Base-by-base conservation (phyloP, 2,888 invertebrate species). In the Cryptosula pallasiana region DNA sequence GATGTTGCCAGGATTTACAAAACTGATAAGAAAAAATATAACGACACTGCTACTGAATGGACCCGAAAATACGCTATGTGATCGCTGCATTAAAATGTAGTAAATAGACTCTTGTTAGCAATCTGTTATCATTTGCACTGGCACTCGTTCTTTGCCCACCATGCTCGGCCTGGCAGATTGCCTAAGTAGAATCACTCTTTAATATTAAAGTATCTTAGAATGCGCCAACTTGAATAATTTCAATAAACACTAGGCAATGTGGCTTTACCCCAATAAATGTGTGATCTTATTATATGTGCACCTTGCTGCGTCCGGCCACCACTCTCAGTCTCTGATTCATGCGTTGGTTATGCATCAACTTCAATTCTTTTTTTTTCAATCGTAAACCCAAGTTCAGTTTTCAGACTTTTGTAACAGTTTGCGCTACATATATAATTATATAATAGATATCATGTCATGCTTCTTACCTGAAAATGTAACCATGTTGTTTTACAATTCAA, bases 1-100 rank as follows among this genome's bases (percentile, higher is more conserved):
- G 96, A 97, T 91, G 97, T 97, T 88, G 96, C 96, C 88, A 94
- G 95, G 91, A 95, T 96, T 92, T 97, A 97, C 90, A 96, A 97
- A 91, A 95, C 95, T 81, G 96, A 97, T 89, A 91, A 95, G 89
- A 95, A 95, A 91, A 94, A 95, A 90, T 95, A 96, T 91, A 96
- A 96, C 91, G 95, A 96, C 90, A 89, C 95, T 90, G 96, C 96
- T 87, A 91, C 95, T 87, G 96, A 97, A 90, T 97, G 96, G 96
- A 96, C 96, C 88, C 92, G 95, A 90, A 96, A 96, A 90, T 96
- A 96, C 90, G 96, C 96, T 90, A 96, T 96, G 96, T 95, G 94
- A 94, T 5, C 5, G 20, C 5, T 16, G 25, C 5, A 57, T 23
- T 9, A 9, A 25, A 9, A 57, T 57, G n/a, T 57, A 57, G 57